A percentile compares a stretch with the other conserved stretches of the same genome.
Evolutionary conservation across 53 echinoderm and acorn worm species (phyloP).

Genomic region (Paracentrotus lividus): DNA sequence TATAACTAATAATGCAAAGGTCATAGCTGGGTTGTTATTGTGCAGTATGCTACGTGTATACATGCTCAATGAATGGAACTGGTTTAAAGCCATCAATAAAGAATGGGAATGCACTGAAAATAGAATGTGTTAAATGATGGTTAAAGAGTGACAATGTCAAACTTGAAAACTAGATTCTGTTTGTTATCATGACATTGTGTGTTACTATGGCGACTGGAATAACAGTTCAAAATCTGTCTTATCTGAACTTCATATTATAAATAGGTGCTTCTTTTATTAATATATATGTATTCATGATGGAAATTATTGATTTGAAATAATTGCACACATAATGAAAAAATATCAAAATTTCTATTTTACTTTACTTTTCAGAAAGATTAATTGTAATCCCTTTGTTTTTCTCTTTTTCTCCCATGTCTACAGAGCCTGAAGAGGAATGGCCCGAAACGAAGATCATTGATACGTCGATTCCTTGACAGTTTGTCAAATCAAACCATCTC

Average conservation of each 20-base stretch:
- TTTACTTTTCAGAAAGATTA: background rate
- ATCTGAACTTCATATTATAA: background rate
- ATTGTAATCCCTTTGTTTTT: background rate
- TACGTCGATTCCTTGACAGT: constrained; percentile 52
- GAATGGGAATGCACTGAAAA: background rate
- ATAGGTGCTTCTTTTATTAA: background rate
- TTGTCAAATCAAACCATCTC: background rate
- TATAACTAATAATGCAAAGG: background rate
- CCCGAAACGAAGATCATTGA: constrained; percentile 25
- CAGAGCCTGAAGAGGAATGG: constrained; percentile 42
- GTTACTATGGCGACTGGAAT: background rate
- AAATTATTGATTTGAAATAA: too few species aligned
- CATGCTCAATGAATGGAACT: background rate
- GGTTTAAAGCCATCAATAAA: background rate
- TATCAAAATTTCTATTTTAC: too few species aligned
- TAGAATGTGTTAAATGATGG: constrained; percentile 4
- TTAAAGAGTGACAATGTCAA: background rate
- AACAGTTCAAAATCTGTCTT: background rate
- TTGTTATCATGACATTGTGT: constrained; percentile 4
- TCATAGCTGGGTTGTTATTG: background rate
- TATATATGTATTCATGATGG: background rate
- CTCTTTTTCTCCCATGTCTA: background rate
- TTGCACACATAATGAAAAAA: too few species aligned
- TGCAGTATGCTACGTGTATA: background rate
- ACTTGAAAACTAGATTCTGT: constrained; percentile 30